Conservation (phyloP, 2,888 invertebrate genomes). For the Bimastos eiseni region DNA sequence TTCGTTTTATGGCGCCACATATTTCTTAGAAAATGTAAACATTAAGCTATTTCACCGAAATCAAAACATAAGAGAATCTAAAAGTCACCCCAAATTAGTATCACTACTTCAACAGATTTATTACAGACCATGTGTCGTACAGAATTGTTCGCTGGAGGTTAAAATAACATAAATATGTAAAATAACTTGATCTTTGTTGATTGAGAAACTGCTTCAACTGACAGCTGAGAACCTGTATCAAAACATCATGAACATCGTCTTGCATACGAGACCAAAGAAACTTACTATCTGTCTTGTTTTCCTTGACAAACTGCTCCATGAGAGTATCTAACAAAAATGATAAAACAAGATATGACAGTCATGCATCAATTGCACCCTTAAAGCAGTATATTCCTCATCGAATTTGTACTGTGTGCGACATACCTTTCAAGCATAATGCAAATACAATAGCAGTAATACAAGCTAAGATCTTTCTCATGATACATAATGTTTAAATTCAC, state of each 20-base stretch:
- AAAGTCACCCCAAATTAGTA: background rate
- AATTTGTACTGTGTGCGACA: no score
- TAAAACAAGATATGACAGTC: background rate
- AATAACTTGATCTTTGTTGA: background rate
- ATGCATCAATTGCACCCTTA: background rate
- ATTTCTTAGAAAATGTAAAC: background rate
- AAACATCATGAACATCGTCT: background rate
- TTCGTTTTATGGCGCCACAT: no score
- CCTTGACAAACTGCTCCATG: slow-evolving; percentile 1
- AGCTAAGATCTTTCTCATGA: background rate
- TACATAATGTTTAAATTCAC: background rate
- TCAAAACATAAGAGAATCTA: background rate
- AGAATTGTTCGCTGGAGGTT: background rate
- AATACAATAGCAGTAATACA: background rate
- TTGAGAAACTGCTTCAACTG: background rate
- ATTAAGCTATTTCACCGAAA: background rate
- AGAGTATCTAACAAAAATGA: background rate
- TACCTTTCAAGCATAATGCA: background rate
- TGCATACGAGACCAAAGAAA: background rate
- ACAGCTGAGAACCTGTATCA: no score
- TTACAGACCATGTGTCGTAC: background rate
- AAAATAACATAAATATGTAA: background rate
- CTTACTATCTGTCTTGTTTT: background rate
- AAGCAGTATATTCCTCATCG: background rate
- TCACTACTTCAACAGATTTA: background rate